A percentile compares a stretch with the other conserved stretches of the same genome.
These are phyloP conservation scores for Stramonita haemastoma DNA, from an alignment of 2,888 invertebrate species.

Conservation along the genomic window DNA sequence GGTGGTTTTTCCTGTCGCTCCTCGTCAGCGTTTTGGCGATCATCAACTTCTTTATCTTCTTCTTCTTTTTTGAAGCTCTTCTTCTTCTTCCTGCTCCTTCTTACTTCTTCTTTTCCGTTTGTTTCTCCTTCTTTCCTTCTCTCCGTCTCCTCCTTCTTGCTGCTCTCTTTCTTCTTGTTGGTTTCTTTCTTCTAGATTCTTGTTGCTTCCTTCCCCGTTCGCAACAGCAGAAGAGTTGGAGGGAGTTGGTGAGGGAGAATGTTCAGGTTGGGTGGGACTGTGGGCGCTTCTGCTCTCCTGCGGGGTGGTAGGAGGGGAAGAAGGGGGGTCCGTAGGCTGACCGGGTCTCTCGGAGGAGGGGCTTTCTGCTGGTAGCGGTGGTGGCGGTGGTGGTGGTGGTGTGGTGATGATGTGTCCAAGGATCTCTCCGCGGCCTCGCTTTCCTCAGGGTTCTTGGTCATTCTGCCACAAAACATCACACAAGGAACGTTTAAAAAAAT, in stretches of 20 bases:
- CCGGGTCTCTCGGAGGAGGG: background rate
- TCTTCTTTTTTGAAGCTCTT: background rate
- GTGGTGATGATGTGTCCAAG: background rate
- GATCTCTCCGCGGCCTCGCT: background rate
- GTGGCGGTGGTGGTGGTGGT: background rate
- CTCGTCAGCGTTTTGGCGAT: too few species aligned
- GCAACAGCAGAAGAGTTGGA: too few species aligned
- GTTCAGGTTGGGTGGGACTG: too few species aligned
- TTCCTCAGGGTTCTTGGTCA: conserved; percentile 30
- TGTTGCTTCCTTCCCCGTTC: background rate
- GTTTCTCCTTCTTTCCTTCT: background rate
- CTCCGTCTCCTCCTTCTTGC: background rate
- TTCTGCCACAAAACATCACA: background rate
- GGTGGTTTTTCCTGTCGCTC: too few species aligned
- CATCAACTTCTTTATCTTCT: background rate
- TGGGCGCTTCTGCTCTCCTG: background rate
- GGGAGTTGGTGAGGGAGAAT: too few species aligned
- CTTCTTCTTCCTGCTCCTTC: background rate
- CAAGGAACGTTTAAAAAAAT: background rate
- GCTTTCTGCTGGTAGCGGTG: background rate
- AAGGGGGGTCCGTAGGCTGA: background rate
- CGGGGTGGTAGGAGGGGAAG: background rate
- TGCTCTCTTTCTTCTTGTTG: background rate
- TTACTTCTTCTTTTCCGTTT: background rate
- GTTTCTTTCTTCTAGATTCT: background rate